Conservation (phyloP, 2,888 invertebrate genomes). For the Lithosia quadra region DNA sequence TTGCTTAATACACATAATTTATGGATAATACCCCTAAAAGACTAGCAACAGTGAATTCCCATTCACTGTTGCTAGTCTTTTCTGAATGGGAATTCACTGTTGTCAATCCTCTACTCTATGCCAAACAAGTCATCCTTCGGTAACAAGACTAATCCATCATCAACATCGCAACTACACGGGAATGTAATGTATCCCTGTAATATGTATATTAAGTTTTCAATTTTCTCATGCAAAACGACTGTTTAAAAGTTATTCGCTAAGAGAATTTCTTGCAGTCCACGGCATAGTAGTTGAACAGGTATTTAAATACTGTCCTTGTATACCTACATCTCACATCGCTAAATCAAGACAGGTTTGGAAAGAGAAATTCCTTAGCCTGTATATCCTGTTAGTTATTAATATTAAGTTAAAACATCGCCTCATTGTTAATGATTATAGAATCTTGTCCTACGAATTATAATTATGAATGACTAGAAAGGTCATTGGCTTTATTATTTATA, state of each 20-base stretch:
- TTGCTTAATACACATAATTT: no score
- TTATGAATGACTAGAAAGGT: no score
- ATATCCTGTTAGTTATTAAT: constrained; percentile 28
- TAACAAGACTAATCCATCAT: neutral
- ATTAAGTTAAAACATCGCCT: neutral
- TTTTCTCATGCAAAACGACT: neutral
- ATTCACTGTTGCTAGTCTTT: no score
- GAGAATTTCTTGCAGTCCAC: neutral
- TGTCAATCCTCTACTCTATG: neutral
- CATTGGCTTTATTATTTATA: no score
- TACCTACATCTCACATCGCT: constrained; percentile 3
- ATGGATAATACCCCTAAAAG: no score
- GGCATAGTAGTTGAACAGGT: neutral
- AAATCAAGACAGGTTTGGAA: constrained; percentile 10
- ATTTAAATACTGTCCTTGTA: constrained; percentile 10
- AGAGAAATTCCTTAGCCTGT: constrained; percentile 27
- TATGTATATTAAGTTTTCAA: no score
- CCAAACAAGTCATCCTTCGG: neutral
- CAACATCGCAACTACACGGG: neutral
- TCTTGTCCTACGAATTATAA: no score
- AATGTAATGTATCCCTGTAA: neutral
- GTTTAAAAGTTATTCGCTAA: neutral
- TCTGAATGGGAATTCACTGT: no score
- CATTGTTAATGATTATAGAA: neutral
- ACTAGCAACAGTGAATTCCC: no score